Evolutionary conservation across 23 tunicate species (phyloP), one percentile per base, ranked within the genome.

Genomic region (Styela clava): DNA sequence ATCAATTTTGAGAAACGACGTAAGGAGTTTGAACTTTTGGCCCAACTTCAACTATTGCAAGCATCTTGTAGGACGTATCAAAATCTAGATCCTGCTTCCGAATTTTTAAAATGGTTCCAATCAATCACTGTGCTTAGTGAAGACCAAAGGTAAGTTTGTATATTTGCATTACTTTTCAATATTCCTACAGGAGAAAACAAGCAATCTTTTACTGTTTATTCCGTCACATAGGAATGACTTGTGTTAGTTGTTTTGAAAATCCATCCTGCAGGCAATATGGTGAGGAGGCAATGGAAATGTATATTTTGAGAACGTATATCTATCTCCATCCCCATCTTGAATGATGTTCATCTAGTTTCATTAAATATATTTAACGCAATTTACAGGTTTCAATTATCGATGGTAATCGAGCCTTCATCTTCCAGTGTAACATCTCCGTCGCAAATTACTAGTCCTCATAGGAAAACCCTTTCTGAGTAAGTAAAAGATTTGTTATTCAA

Each of bases 1-100:
- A 90, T 95, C 29, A 95, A 95, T 68, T 95, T 95, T 63, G 87
- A 90, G 35, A 95, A 95, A 69, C 71, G 99, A 30, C 74, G 99
- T 16, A 90, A 86, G 25, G 96, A 95, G 62, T 95, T 95, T 74
- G 99, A 95, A 32, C 80, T 83, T 19, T 78, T 95, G 71, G 95
- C 99, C 7, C 97, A 92, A 84, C 88, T 92, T 33, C 97, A 87
- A 33, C 63, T 92, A 28, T 92, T 91, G 92, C 97, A 92, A 84
- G 97, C 84, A 20, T 86, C 97, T 20, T 87, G 92, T 61, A 79
- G 83, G 25, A 74, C 88, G 52, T 92, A 92, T 34, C 88, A 84
- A 44, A 79, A 83, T 36, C 79, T 86, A 0, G 79, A 78, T 33
- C 67, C 86, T 64, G 90, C 86, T 64, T 24, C 1, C 31, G 34